Evolutionary conservation across 2,113 vertebrate genomes (phyloP).

Genomic region (Xiphophorus hellerii): DNA sequence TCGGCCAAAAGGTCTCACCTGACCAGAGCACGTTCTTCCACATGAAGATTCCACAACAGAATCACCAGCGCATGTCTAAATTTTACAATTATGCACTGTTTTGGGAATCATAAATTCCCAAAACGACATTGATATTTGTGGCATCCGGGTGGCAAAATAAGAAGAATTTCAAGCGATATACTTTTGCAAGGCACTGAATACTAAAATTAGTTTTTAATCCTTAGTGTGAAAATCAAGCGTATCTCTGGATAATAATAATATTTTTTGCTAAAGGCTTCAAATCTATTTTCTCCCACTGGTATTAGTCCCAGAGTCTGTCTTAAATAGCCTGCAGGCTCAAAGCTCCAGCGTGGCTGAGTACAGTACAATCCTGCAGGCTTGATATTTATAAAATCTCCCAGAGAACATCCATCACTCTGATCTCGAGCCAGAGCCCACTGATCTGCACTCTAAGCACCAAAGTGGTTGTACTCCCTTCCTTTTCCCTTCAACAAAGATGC

Average conservation of each 20-base stretch:
- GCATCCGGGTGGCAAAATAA: neutral
- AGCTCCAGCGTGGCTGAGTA: conserved; percentile 28
- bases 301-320: conserved; percentile 24
- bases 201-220: neutral
- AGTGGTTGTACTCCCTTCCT: conserved; percentile 37
- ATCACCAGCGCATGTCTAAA: too few relatives aligned
- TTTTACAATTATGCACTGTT: too few relatives aligned
- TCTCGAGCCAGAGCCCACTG: conserved; percentile 64
- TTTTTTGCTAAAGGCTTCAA: conserved; percentile 15
- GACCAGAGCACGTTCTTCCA: neutral
- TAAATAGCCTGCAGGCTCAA: conserved; percentile 49
- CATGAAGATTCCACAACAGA: neutral
- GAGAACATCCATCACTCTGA: conserved; percentile 61
- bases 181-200: neutral
- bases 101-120: too few relatives aligned
- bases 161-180: neutral
- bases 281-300: conserved; percentile 29
- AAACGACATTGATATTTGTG: neutral
- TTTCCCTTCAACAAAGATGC: conserved; percentile 48
- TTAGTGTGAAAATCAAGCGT: neutral
- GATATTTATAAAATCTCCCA: conserved; percentile 65
- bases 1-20: neutral
- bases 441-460: conserved; percentile 56
- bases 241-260: neutral
- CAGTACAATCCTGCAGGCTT: conserved; percentile 48